Evolutionary conservation across 2,888 invertebrate genomes (phyloP).

Genomic region (Pollenia angustigena): DNA sequence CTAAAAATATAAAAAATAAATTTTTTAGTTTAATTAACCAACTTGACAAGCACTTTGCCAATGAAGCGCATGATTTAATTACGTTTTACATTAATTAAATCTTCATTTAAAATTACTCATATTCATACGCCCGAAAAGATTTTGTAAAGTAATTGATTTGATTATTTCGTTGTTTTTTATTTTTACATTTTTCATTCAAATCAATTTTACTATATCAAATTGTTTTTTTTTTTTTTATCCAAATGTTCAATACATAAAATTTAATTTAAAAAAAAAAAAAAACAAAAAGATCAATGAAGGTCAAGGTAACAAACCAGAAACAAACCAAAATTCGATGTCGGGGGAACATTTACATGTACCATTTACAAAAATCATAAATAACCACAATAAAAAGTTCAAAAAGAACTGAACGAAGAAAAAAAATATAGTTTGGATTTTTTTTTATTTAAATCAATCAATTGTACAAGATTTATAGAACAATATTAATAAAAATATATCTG

Average conservation of each 20-base stretch:
- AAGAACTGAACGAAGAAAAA: background rate
- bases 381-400: background rate
- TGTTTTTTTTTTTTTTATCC: background rate
- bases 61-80: background rate
- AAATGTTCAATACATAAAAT: background rate
- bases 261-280: background rate
- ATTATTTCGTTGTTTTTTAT: background rate
- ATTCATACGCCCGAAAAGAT: background rate
- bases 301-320: slow-evolving; percentile 6
- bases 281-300: background rate
- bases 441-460: slow-evolving; percentile 10
- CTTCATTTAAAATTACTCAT: background rate
- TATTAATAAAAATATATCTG: background rate
- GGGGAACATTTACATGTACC: background rate
- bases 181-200: background rate
- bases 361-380: background rate
- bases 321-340: background rate
- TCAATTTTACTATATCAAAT: background rate
- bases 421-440: background rate
- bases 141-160: background rate
- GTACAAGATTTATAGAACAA: background rate
- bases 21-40: background rate
- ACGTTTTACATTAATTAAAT: background rate
- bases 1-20: no score
- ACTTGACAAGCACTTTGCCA: background rate